Evolutionary conservation across 2,888 invertebrate species (phyloP), one percentile per base, ranked within the genome.

Genomic region (Archaeoteleia sp.): DNA sequence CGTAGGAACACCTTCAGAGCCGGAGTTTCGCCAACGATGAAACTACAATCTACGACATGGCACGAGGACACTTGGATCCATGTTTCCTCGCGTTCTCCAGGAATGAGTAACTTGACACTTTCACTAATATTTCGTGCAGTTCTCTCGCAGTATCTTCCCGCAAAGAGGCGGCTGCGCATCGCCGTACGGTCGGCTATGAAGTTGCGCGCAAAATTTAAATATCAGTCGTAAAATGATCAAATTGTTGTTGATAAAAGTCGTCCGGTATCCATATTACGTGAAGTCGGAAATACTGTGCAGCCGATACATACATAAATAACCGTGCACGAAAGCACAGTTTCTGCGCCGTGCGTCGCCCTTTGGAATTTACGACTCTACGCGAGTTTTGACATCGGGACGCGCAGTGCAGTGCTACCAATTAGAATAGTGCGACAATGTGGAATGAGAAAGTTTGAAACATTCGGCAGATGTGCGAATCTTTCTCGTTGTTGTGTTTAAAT

Each of bases 291-390:
- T 57, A 43, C 34, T 54, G 48, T 58, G 60, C 25, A 58, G 40
- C 49, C 43, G 67, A 37, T 63, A 48, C 7, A 43, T 61, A 62
- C 29, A 58, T 53, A 43, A 35, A 13, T n/a, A n/a, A n/a, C n/a
- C n/a, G n/a, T n/a, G n/a, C n/a, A n/a, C n/a, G n/a, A n/a, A n/a
- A n/a, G n/a, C n/a, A n/a, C n/a, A n/a, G n/a, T n/a, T n/a, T n/a
- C n/a, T n/a, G n/a, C n/a, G n/a, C n/a, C n/a, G n/a, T n/a, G n/a
- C n/a, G n/a, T n/a, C n/a, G n/a, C n/a, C n/a, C n/a, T n/a, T n/a
- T n/a, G n/a, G n/a, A n/a, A n/a, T n/a, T n/a, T n/a, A n/a, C n/a
- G n/a, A n/a, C n/a, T n/a, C n/a, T n/a, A n/a, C n/a, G 8, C 7
- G 8, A 1, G 29, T 7, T 29, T 29, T 30, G 10, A 15, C 40